These are phyloP conservation scores for Psix sp. DNA, from an alignment of 1,140 invertebrate species.

Conservation along the genomic window DNA sequence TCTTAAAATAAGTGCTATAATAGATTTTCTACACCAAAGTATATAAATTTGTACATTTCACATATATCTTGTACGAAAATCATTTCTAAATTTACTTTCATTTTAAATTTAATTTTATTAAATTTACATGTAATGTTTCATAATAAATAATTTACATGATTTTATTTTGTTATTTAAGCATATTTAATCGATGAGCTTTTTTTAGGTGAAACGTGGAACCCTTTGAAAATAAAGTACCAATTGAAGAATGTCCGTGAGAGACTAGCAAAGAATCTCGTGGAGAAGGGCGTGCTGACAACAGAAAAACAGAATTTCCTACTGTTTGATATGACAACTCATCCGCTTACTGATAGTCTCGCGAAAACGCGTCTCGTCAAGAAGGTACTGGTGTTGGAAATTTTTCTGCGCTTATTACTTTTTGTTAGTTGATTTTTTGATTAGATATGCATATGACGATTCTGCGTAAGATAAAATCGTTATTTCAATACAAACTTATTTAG, in stretches of 20 bases:
- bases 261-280: slow-evolving; percentile 99
- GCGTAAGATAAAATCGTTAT: slow-evolving; percentile 1
- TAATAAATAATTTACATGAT: too few species aligned
- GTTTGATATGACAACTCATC: slow-evolving; percentile 99
- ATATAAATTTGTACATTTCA: too few species aligned
- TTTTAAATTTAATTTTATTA: too few species aligned
- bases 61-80: slow-evolving; percentile 12
- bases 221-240: slow-evolving; percentile 98
- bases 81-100: slow-evolving; percentile 28
- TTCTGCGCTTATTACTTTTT: slow-evolving; percentile 17
- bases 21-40: too few species aligned
- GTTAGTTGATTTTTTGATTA: slow-evolving; percentile 41
- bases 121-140: too few species aligned
- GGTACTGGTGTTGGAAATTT: slow-evolving; percentile 76
- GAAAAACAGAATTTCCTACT: slow-evolving; percentile 99
- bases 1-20: too few species aligned
- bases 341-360: slow-evolving; percentile 95
- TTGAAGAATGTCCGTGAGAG: slow-evolving; percentile 99
- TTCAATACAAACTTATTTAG: too few species aligned
- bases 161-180: not conserved
- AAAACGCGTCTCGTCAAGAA: slow-evolving; percentile 98
- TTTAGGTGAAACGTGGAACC: slow-evolving; percentile 99
- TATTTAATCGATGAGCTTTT: too few species aligned
- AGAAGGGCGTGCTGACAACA: slow-evolving; percentile 99
- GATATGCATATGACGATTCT: slow-evolving; percentile 23